These are phyloP conservation scores for Orestias chungarensis DNA, from an alignment of 2,797 vertebrate genomes.

Conservation along the genomic window DNA sequence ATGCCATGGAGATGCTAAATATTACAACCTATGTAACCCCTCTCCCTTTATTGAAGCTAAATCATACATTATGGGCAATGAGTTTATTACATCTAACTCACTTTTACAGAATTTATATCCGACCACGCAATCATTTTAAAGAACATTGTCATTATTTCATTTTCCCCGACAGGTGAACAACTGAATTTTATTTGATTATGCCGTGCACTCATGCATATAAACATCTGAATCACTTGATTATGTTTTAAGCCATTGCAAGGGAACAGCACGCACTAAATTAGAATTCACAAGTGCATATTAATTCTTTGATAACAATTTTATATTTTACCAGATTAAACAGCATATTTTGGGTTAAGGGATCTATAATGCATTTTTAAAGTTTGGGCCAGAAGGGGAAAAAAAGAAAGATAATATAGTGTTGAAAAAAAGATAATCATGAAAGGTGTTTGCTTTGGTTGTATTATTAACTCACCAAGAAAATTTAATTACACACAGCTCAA, in stretches of 20 bases:
- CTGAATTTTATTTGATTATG: slow-evolving; percentile 78
- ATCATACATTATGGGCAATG: slow-evolving; percentile 47
- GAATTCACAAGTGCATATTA: slow-evolving; percentile 70
- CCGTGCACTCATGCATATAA: slow-evolving; percentile 74
- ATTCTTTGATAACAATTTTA: slow-evolving; percentile 75
- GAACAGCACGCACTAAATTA: slow-evolving; percentile 64
- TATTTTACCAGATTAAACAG: slow-evolving; percentile 75
- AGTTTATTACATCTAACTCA: slow-evolving; percentile 63
- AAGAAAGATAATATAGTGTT: slow-evolving; percentile 14
- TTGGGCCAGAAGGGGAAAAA: slow-evolving; percentile 34
- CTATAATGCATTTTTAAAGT: slow-evolving; percentile 41
- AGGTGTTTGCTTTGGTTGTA: slow-evolving; percentile 42
- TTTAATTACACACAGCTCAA: slow-evolving; percentile 47
- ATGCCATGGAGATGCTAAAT: slow-evolving; percentile 10
- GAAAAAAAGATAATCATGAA: slow-evolving; percentile 20
- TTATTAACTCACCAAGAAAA: slow-evolving; percentile 41
- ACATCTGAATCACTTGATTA: slow-evolving; percentile 72
- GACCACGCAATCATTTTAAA: slow-evolving; percentile 72
- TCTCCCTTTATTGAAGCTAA: slow-evolving; percentile 28
- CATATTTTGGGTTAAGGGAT: slow-evolving; percentile 67
- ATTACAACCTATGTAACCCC: not conserved
- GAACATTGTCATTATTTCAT: slow-evolving; percentile 78
- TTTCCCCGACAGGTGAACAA: slow-evolving; percentile 71
- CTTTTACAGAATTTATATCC: slow-evolving; percentile 59
- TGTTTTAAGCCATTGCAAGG: slow-evolving; percentile 70